phyloP scores from a whole-genome alignment of 2,797 vertebrate genomes.

The Crocidura indochinensis region DNA sequence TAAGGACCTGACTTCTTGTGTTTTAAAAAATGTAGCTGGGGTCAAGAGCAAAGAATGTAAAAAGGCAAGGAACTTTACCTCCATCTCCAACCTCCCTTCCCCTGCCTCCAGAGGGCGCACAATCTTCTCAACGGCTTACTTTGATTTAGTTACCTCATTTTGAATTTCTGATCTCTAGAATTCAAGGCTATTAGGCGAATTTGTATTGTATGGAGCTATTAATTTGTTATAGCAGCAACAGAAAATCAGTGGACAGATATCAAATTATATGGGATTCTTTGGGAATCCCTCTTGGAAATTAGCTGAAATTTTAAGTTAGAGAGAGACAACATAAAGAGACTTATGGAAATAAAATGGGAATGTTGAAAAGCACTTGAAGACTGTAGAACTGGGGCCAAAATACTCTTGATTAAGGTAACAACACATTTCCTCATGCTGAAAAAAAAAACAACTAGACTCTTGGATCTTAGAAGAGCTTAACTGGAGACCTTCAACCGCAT shows the following conservation, averaged over 20 bases:
- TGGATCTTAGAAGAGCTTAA: background rate
- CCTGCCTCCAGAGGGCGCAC: background rate
- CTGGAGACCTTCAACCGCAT: background rate
- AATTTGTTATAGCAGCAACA: background rate
- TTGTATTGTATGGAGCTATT: background rate
- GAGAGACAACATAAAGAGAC: background rate
- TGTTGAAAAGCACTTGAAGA: background rate
- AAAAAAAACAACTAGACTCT: background rate
- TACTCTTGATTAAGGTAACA: background rate
- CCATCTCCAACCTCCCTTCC: background rate
- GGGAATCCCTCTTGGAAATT: constrained; percentile 5
- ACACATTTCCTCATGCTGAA: no score
- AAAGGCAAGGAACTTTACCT: background rate
- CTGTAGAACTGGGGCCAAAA: background rate
- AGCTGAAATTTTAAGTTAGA: background rate
- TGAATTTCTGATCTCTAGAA: constrained; percentile 34
- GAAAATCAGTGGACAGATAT: background rate
- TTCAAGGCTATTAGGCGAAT: background rate
- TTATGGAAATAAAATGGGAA: background rate
- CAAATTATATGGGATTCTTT: background rate
- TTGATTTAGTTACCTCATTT: constrained; percentile 23
- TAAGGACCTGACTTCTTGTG: background rate
- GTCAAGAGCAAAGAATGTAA: background rate
- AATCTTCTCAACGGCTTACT: background rate
- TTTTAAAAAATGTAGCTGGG: background rate